Conservation (phyloP, 2,888 invertebrate genomes). For the Phaedon cochleariae region DNA sequence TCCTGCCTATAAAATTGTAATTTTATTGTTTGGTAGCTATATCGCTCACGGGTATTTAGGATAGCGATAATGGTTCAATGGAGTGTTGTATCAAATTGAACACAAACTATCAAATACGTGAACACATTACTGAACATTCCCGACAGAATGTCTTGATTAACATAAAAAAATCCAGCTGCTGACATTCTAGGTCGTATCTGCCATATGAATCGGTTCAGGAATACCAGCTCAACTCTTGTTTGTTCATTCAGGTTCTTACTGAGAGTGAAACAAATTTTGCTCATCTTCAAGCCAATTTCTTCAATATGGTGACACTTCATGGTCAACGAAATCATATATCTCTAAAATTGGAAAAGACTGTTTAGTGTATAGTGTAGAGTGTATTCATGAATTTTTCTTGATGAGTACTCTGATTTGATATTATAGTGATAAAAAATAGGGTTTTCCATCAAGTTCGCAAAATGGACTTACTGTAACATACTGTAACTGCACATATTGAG, state of each 20-base stretch:
- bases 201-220: not conserved
- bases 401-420: no score
- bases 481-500: no score
- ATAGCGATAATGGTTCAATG: not conserved
- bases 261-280: not conserved
- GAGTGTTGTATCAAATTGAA: not conserved
- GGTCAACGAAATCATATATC: not conserved
- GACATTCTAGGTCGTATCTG: not conserved
- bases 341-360: not conserved
- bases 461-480: no score
- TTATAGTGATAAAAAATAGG: no score
- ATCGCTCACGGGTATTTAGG: no score
- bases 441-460: no score
- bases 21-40: no score
- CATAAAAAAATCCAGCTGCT: conserved; percentile 4
- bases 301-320: not conserved
- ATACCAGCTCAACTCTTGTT: not conserved
- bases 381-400: no score
- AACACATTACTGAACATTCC: not conserved
- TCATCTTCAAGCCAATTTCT: not conserved
- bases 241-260: not conserved
- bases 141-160: not conserved
- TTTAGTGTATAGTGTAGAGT: no score
- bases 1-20: no score
- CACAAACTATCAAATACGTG: conserved; percentile 4